phyloP scores from a whole-genome alignment of 2,888 invertebrate species.

The Polydrusus pterygomalis region DNA sequence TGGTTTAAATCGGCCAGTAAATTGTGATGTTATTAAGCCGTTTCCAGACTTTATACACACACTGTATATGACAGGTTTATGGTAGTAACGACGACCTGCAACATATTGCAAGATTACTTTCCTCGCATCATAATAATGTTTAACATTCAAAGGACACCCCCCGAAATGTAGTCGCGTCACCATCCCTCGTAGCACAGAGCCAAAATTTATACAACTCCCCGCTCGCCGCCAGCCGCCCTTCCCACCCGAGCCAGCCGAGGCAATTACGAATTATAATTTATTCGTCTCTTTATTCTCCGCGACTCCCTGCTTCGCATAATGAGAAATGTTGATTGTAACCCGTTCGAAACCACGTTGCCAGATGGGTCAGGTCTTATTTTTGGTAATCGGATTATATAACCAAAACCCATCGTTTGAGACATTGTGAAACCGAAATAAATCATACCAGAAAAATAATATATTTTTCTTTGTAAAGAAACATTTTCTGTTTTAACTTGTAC shows the following conservation, averaged over 20 bases:
- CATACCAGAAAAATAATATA: background rate
- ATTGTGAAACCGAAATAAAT: background rate
- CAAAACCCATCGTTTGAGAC: too few relatives aligned
- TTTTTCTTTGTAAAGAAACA: too few relatives aligned
- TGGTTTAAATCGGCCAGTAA: too few relatives aligned
- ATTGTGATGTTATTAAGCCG: too few relatives aligned
- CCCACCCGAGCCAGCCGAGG: conserved; percentile 34
- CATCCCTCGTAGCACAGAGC: conserved; percentile 18
- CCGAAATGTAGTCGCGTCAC: conserved; percentile 20
- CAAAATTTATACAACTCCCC: conserved; percentile 35
- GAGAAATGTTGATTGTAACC: conserved; percentile 71
- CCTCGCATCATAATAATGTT: too few relatives aligned
- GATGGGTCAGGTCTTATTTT: conserved; percentile 14
- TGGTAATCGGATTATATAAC: too few relatives aligned
- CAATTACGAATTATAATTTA: conserved; percentile 63
- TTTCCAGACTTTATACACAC: too few relatives aligned
- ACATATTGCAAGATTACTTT: background rate
- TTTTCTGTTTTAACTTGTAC: too few relatives aligned
- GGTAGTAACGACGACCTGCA: too few relatives aligned
- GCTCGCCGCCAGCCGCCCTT: conserved; percentile 6
- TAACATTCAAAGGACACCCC: background rate
- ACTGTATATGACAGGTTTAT: too few relatives aligned
- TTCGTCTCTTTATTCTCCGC: conserved; percentile 60
- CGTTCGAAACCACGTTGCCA: conserved; percentile 57
- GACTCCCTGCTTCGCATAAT: conserved; percentile 69